Conservation (phyloP, 64 coral and sea anemone genomes). For the Stichodactyla helianthus region DNA sequence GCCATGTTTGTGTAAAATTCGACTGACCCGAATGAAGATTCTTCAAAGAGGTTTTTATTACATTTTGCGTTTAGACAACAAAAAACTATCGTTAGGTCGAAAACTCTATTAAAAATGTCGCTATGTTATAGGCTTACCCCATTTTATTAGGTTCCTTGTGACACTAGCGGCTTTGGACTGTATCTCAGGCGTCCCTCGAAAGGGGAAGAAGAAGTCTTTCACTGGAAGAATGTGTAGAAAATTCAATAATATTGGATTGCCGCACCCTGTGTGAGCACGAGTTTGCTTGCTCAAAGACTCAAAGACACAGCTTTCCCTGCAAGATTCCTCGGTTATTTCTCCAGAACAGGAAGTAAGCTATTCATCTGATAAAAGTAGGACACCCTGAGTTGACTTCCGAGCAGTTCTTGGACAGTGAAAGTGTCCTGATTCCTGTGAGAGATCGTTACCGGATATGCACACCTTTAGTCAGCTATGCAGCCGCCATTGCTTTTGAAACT, state of each 20-base stretch:
- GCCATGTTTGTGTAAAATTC: background rate
- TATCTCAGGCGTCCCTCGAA: background rate
- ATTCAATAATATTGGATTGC: conserved; percentile 12
- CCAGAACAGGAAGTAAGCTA: conserved; percentile 11
- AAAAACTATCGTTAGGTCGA: background rate
- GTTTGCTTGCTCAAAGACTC: conserved; percentile 4
- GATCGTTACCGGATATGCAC: conserved; percentile 56
- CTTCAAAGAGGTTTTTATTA: conserved; percentile 7
- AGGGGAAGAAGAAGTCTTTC: background rate
- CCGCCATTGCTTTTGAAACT: conserved; percentile 47
- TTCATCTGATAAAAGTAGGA: conserved; percentile 16
- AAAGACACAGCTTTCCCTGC: background rate
- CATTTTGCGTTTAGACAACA: background rate
- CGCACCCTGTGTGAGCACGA: background rate
- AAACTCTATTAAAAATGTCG: background rate
- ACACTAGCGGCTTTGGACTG: background rate
- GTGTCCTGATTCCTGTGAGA: conserved; percentile 22
- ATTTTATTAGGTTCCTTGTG: background rate
- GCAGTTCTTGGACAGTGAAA: conserved; percentile 21
- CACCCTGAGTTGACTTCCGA: conserved; percentile 20
- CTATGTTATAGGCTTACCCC: background rate
- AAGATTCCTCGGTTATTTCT: background rate
- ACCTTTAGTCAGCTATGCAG: conserved; percentile 36
- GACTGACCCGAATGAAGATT: background rate
- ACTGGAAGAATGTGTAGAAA: conserved; percentile 17